Conservation (phyloP, 1,140 invertebrate species). For the Campoletis sonorensis region DNA sequence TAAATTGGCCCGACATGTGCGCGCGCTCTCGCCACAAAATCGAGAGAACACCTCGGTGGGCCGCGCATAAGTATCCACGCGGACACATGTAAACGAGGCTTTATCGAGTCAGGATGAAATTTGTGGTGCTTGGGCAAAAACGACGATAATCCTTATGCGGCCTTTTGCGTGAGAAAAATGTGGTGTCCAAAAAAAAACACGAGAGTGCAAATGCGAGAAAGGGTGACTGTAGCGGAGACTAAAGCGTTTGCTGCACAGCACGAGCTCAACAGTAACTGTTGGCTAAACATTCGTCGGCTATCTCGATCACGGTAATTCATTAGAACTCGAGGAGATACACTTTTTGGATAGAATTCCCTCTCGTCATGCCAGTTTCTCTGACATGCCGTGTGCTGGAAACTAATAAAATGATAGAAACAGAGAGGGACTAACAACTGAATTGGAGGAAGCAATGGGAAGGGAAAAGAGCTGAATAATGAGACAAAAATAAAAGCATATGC, state of each 20-base stretch:
- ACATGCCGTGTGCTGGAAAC: not conserved
- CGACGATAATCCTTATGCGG: not conserved
- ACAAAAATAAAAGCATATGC: too few relatives aligned
- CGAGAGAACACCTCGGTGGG: not conserved
- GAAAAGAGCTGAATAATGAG: too few relatives aligned
- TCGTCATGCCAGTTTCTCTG: conserved; percentile 29
- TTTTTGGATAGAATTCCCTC: conserved; percentile 39
- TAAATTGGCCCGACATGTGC: conserved; percentile 71
- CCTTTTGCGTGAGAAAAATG: conserved; percentile 24
- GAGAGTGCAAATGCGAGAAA: not conserved
- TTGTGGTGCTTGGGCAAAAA: conserved; percentile 8
- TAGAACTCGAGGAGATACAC: conserved; percentile 52
- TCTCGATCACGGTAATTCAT: conserved; percentile 72
- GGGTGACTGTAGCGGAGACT: not conserved
- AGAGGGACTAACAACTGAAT: not conserved
- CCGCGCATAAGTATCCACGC: not conserved
- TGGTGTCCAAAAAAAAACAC: not conserved
- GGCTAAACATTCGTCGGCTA: conserved; percentile 71
- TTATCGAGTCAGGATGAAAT: conserved; percentile 25
- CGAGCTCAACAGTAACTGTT: conserved; percentile 63
- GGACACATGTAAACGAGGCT: not conserved
- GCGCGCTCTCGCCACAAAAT: conserved; percentile 22
- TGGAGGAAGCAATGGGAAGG: too few relatives aligned
- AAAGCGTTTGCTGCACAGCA: conserved; percentile 48
- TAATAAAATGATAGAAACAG: not conserved